Base-by-base conservation (phyloP, 1,140 invertebrate species). In the Drosophila rhopaloa region DNA sequence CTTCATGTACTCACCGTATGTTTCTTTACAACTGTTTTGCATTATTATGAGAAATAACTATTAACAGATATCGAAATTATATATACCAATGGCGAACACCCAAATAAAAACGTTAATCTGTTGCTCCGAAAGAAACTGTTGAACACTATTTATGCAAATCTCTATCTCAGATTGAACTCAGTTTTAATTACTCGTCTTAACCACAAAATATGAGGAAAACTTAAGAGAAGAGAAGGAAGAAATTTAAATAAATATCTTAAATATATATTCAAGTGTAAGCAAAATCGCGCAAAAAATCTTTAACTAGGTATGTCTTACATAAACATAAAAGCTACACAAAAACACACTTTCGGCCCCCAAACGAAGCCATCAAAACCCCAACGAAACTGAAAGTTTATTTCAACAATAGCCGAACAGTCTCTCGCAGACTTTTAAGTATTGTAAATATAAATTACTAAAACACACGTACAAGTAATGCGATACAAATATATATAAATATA, bases 251-350 rank as follows among this genome's bases (percentile, higher is more conserved):
- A 75, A 66, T 65, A 63, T 59, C 19, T n/a, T 43, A 58, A 72
- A 46, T 35, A 46, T 82, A 74, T 66, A 81, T 83, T 84, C 54
- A 86, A 86, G 55, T 76, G 63, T 81, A 77, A 67, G 79, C 60
- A 62, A 79, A 79, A 72, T 86, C 76, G 84, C 84, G 81, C 84
- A 89, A 89, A 89, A 91, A 91, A 91, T 91, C 89, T 91, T 91
- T 91, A 71, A 82, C 79, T 91, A 86, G 89, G 89, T 91, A 91
- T 91, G 89, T 81, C 81, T 73, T 75, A 76, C 54, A 72, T 46
- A 61, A 56, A 77, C 40, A 70, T 50, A 58, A 65, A 16, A 74
- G 37, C 54, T 38, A 79, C 48, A 54, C 44, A 43, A 7, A 46
- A 16, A 62, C 46, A 32, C 5, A 60, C 0, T 57, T 77, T 79